Base-by-base conservation (phyloP, 1,140 invertebrate genomes). In the Melanaphis sacchari region DNA sequence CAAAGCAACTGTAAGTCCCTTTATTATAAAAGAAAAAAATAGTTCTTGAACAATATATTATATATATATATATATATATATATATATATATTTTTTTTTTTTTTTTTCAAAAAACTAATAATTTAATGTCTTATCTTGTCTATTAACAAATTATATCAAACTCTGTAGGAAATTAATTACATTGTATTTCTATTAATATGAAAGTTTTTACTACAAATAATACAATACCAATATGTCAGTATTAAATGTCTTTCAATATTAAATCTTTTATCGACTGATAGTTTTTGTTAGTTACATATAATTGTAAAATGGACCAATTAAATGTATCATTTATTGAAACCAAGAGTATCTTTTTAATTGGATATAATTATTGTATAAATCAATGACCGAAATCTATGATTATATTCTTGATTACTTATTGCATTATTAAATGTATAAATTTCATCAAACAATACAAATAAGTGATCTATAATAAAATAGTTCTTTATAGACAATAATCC, bases 231-330 rank as follows among this genome's bases (percentile, higher is more conserved):
- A 31, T 90, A 59, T 59, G 52, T 59, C 36, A 59, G 49, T 90
- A 90, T 59, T 90, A 54, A 90, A 90, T 54, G 40, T 90, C 38
- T 54, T 59, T 59, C 38, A 90, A 26, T 41, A 85, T 49, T 88
- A 46, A 88, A 49, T 43, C 85, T 36, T 1, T 15, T 40, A 41
- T 90, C 26, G 52, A 90, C 46, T 90, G 52, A 90, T 59, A 36
- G 26, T 49, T 26, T 59, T 24, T 40, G 36, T 49, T 88, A 52
- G 46, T 88, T 38, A 24, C 49, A 49, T 88, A 88, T 88, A 52
- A 52, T 59, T 40, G 36, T 38, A 90, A 52, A 52, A 59, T 40
- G 36, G 52, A 90, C 52, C 88, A 90, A 90, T 41, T 54, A 59
- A 90, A 90, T 59, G 26, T 49, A 15, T 87, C 85, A n/a, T 87